Base-by-base conservation (phyloP, 2,113 vertebrate genomes). In the Acanthisitta chloris region DNA sequence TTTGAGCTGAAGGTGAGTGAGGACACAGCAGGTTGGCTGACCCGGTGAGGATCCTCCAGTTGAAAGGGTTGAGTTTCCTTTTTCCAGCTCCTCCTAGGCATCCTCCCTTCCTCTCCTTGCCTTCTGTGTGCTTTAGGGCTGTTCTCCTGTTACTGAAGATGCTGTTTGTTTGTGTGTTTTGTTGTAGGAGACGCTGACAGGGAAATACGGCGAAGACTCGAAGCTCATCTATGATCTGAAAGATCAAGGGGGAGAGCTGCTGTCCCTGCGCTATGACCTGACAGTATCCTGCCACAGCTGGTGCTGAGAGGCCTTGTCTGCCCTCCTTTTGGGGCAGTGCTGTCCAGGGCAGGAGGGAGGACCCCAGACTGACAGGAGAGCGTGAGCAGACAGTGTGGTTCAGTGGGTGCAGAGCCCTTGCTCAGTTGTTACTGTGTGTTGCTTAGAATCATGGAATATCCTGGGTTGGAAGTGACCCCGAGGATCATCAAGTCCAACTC, bases 211-310 rank as follows among this genome's bases (percentile, higher is more conserved):
- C 12, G 99, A 99, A 96, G 99, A 99, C 83, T 99, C 99, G 3
- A 99, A 99, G 94, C 99, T 99, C 80, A 99, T 99, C 96, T 99
- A 99, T 5, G 99, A 99, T 92, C 98, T 99, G 36, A 99, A 99
- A 81, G 99, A 99, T 94, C 99, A 99, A 92, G 99, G 99, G 76
- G 99, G 99, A 81, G 99, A 99, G 97, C 98, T 99, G 89, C 98
- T 99, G 83, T 99, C 99, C 33, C 98, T 99, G 90, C 98, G 99
- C 96, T 99, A 99, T 5, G 99, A 99, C 97, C 99, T 99, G 76
- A 99, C 99, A 81, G 99, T 99, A 99, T 99, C 99, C 98, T 99
- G 94, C 97, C 51, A 67, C 42, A 45, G 57, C 48, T 36, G 12
- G 17, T 52, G 16, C 70, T 64, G 26, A 51, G 65, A 33, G 31